A percentile compares a stretch with the other conserved stretches of the same genome.
Evolutionary conservation across 1,140 invertebrate species (phyloP).

Genomic region (Pomphorhynchus laevis): DNA sequence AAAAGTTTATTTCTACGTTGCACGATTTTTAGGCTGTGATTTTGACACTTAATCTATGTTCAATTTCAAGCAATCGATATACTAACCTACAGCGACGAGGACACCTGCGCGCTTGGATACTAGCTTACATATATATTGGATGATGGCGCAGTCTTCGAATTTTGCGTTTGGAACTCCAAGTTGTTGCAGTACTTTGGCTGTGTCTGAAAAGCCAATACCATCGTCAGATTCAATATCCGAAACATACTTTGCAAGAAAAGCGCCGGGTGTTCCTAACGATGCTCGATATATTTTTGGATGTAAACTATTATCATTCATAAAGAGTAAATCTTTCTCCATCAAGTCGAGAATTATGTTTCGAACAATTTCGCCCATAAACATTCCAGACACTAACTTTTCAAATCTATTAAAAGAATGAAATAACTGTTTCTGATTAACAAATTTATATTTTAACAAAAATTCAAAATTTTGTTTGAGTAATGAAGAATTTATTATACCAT

Average conservation of each 20-base stretch:
- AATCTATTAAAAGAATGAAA: conserved; percentile 17
- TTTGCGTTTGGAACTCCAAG: conserved; percentile 36
- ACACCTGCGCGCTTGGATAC: conserved; percentile 61
- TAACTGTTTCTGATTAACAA: too few species aligned
- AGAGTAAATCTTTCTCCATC: conserved; percentile 18
- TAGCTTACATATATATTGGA: conserved; percentile 55
- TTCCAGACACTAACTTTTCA: conserved; percentile 25
- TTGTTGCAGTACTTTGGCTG: conserved; percentile 46
- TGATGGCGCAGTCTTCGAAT: conserved; percentile 48
- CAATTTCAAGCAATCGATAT: too few species aligned
- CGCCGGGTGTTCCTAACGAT: conserved; percentile 25
- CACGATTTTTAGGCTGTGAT: too few species aligned
- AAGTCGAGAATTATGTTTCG: conserved; percentile 21
- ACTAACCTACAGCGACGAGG: conserved; percentile 53
- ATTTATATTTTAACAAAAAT: too few species aligned
- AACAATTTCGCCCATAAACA: conserved; percentile 25
- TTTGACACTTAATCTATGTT: too few species aligned
- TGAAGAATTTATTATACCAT: too few species aligned
- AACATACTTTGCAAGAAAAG: conserved; percentile 73
- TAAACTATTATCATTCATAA: conserved; percentile 12
- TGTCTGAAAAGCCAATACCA: conserved; percentile 31
- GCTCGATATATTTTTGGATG: conserved; percentile 19
- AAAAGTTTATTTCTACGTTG: too few species aligned
- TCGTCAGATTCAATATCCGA: conserved; percentile 55
- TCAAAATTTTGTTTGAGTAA: too few species aligned